Evolutionary conservation across 2,113 vertebrate species (phyloP).

Genomic region (Gymnorhina tibicen): DNA sequence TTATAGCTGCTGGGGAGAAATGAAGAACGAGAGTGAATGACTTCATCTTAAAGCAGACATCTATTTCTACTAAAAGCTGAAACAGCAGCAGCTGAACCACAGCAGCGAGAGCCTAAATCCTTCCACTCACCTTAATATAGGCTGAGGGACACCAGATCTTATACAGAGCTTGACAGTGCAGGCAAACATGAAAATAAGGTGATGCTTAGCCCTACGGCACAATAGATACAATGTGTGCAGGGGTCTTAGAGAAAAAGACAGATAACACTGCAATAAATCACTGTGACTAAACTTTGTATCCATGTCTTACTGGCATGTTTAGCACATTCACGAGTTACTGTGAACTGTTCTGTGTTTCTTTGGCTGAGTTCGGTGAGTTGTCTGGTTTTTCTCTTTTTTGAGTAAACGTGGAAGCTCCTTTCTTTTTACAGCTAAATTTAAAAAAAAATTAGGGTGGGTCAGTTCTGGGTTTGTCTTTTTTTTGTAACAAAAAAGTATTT

Average conservation of each 20-base stretch:
- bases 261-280: not conserved
- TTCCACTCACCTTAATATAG: not conserved
- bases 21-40: not conserved
- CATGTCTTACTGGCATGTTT: not conserved
- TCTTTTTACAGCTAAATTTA: not conserved
- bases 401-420: not conserved
- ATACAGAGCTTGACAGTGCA: not conserved
- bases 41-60: not conserved
- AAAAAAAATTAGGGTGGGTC: not conserved
- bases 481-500: not conserved
- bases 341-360: not conserved
- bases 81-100: not conserved
- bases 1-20: not conserved
- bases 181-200: not conserved
- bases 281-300: not conserved
- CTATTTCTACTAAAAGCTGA: too few relatives aligned
- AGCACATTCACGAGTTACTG: not conserved
- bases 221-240: not conserved
- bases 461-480: not conserved
- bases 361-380: not conserved
- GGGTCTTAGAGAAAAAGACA: not conserved
- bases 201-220: not conserved
- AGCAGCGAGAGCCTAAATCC: not conserved
- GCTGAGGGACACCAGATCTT: not conserved
- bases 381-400: not conserved